Base-by-base conservation (phyloP, 2,888 invertebrate species). In the Euzophera pinguis region DNA sequence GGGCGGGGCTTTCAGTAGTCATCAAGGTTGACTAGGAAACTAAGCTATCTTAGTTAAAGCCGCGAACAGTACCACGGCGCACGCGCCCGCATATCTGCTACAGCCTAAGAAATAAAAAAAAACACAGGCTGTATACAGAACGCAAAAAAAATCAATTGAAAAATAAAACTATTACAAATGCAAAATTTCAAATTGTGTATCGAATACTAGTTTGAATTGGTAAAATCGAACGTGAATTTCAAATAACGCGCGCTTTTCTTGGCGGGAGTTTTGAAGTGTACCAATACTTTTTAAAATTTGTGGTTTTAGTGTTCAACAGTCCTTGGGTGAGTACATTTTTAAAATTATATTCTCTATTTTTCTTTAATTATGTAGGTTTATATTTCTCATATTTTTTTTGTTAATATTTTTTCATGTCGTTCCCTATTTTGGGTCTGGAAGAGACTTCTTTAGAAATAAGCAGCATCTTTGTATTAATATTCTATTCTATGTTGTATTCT, bases 1-100 rank as follows among this genome's bases (percentile, higher is more conserved):
- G 73, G 75, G 72, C 66, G 73, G 72, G 73, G 76, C 81, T 82
- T 82, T 81, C 82, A 81, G 79, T 74, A 86, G 81, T 78, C 78
- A 85, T 84, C 84, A 81, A 84, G 87, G 85, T 73, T 81, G 64
- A 73, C 62, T 63, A 63, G 68, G 67, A 67, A 60, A 61, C 62
- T 63, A 64, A 52, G 64, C 55, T 43, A 50, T 59, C 59, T 70
- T 71, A 88, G 89, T 87, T 72, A 73, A 67, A 71, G 74, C 66
- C 76, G 83, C 74, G 81, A 76, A 65, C 63, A 68, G 63, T 57
- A 58, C 62, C 62, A 64, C 67, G 67, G 78, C 85, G 88, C 88
- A 87, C 88, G 88, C 22, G 22, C 22, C 22, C 85, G 58, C 45
- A 64, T 65, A 64, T 62, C 73, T 76, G 73, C 68, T 78, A 69